These are phyloP conservation scores for Drosophila nebulosa DNA, from an alignment of 1,140 invertebrate species.

Conservation along the genomic window DNA sequence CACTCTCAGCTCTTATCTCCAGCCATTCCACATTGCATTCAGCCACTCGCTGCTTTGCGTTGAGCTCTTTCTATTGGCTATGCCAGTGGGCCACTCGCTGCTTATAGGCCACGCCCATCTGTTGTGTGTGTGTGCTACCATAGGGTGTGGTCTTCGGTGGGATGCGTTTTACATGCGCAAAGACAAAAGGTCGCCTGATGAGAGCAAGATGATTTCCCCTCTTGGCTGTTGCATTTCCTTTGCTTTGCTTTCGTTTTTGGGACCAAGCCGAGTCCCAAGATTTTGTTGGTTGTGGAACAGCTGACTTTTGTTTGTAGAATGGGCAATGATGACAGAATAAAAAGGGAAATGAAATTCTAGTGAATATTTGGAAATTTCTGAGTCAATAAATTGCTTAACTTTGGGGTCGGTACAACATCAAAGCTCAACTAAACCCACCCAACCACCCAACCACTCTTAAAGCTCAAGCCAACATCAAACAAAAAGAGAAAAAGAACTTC, in stretches of 20 bases:
- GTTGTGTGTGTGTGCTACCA: constrained; percentile 4
- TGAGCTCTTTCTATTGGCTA: constrained; percentile 43
- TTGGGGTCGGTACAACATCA: constrained; percentile 42
- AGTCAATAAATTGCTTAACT: constrained; percentile 32
- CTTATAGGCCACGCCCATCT: constrained; percentile 42
- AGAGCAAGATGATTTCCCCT: constrained; percentile 40
- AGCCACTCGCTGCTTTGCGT: constrained; percentile 33
- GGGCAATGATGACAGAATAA: not conserved
- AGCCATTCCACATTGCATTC: constrained; percentile 51
- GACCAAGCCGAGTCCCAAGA: constrained; percentile 20
- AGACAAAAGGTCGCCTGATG: constrained; percentile 12
- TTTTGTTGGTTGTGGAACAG: constrained; percentile 33
- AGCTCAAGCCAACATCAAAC: constrained; percentile 44
- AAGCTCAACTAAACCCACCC: constrained; percentile 30
- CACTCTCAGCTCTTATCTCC: constrained; percentile 52
- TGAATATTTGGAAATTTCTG: not conserved
- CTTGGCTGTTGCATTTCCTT: constrained; percentile 51
- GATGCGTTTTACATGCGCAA: constrained; percentile 53
- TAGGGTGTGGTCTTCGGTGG: constrained; percentile 39
- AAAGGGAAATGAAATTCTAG: not conserved
- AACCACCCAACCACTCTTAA: not conserved
- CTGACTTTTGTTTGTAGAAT: constrained; percentile 24
- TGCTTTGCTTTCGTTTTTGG: constrained; percentile 18
- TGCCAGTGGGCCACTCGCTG: constrained; percentile 40
- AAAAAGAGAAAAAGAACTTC: constrained; percentile 38